Base-by-base conservation (phyloP, 2,113 vertebrate genomes). In the Seriola rivoliana region DNA sequence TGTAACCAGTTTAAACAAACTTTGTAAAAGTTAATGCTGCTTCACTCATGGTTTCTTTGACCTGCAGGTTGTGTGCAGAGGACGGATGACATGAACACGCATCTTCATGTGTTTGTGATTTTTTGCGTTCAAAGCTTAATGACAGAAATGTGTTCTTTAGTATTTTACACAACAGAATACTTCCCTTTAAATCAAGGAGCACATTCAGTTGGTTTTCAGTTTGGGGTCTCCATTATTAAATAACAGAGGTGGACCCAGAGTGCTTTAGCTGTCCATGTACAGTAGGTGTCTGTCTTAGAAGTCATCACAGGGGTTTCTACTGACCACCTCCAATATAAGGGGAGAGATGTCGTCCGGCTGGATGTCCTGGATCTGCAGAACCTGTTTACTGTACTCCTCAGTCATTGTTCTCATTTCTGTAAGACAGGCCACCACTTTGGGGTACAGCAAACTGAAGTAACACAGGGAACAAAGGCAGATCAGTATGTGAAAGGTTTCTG, bases 381-480 rank as follows among this genome's bases (percentile, higher is more conserved):
- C 69, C 72, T 92, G 90, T 79, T 92, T 92, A 68, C 80, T 94
- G 81, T 96, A 93, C 81, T 96, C 94, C 42, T 95, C 95, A 0
- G 89, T 95, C 94, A 96, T 89, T 2, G 90, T 91, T 55, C 96
- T 95, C 75, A 97, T 88, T 91, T 97, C 96, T 0, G 96, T 96
- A 66, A 97, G 92, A 29, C 94, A 93, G 16, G 92, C 93, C 88
- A 96, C 93, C 78, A 97, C 94, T 93, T 95, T 97, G 40, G 96
- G 94, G 78, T 92, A 97, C 55, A 96, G 89, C 85, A 97, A 87
- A 84, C 96, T 97, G 91, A 13, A 36, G 8, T 7, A 23, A 67
- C 42, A 29, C 36, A 38, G 73, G 54, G 54, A 65, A 48, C 46
- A 48, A 38, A 55, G 23, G n/a, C 58, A 23, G 42, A 36, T 34